Conservation (phyloP, 1,140 invertebrate genomes). For the Metaphire vulgaris region DNA sequence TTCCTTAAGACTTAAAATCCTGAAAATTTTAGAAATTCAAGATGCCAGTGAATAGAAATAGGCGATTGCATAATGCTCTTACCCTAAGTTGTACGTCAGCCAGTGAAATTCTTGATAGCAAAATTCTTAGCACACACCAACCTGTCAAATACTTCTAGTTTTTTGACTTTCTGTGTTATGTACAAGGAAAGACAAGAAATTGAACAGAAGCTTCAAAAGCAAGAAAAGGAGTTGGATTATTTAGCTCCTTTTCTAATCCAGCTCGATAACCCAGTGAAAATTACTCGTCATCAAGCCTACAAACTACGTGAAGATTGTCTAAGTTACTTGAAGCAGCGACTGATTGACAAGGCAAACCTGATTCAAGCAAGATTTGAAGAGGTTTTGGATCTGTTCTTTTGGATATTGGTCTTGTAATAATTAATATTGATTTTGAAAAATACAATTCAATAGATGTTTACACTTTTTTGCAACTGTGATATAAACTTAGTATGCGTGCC, state of each 20-base stretch:
- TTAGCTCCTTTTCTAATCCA: constrained; percentile 52
- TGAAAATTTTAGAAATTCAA: too few relatives aligned
- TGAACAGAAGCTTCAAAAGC: constrained; percentile 49
- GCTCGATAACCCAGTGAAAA: constrained; percentile 46
- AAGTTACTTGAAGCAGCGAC: constrained; percentile 49
- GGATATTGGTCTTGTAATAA: too few relatives aligned
- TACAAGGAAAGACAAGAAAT: constrained; percentile 42
- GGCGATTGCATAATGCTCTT: too few relatives aligned
- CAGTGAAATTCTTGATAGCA: too few relatives aligned
- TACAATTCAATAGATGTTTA: too few relatives aligned
- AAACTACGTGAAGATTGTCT: constrained; percentile 50
- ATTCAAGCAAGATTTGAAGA: constrained; percentile 53
- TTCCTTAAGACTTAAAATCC: too few relatives aligned
- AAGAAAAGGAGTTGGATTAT: constrained; percentile 53
- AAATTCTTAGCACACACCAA: too few relatives aligned
- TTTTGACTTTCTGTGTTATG: constrained; percentile 7
- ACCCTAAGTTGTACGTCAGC: too few relatives aligned
- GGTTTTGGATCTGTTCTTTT: constrained; percentile 33
- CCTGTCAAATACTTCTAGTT: not conserved
- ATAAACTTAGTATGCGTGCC: too few relatives aligned
- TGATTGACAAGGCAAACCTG: constrained; percentile 53
- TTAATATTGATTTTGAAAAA: too few relatives aligned
- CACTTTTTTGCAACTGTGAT: too few relatives aligned
- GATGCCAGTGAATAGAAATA: too few relatives aligned
- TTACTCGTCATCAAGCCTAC: constrained; percentile 41